Percentiles rank a stretch among this genome's conserved stretches.
phyloP scores from a whole-genome alignment of 1,140 invertebrate species.

The Drosophila obscura region DNA sequence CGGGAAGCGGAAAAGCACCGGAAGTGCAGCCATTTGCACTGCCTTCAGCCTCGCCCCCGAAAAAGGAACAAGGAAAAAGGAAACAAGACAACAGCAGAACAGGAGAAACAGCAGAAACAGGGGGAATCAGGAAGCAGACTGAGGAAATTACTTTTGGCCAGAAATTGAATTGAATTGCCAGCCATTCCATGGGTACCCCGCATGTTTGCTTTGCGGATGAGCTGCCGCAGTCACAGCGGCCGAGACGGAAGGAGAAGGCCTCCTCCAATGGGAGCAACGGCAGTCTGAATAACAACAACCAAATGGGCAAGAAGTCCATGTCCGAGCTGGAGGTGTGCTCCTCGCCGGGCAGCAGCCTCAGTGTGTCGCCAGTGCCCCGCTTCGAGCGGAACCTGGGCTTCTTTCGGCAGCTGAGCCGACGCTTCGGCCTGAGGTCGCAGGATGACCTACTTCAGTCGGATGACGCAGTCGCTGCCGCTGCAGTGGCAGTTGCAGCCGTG shows the following conservation, averaged over 20 bases:
- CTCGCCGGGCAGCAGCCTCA: constrained; percentile 61
- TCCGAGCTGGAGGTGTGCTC: constrained; percentile 28
- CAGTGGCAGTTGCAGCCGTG: constrained; percentile 9
- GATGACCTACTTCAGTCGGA: constrained; percentile 84
- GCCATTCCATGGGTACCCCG: constrained; percentile 53
- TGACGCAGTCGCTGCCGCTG: constrained; percentile 40
- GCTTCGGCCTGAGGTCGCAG: constrained; percentile 85
- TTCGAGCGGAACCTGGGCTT: constrained; percentile 86
- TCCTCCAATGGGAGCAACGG: constrained; percentile 25
- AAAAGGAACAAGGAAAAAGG: constrained; percentile 18
- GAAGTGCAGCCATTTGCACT: constrained; percentile 37
- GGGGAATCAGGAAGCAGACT: neutral
- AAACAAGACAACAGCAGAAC: neutral
- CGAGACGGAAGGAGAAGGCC: constrained; percentile 14
- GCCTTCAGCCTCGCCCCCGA: too few species aligned
- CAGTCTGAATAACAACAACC: constrained; percentile 48
- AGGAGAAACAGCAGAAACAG: too few species aligned
- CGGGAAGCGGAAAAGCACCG: constrained; percentile 36
- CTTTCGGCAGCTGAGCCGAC: constrained; percentile 86
- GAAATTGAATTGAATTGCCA: too few species aligned
- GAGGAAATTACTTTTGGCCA: constrained; percentile 27
- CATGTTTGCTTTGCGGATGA: constrained; percentile 78
- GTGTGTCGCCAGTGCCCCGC: constrained; percentile 84
- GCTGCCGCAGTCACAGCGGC: constrained; percentile 37
- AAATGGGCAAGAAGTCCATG: constrained; percentile 31